phyloP scores from a whole-genome alignment of 2,113 vertebrate genomes.

The Cynoglossus semilaevis region DNA sequence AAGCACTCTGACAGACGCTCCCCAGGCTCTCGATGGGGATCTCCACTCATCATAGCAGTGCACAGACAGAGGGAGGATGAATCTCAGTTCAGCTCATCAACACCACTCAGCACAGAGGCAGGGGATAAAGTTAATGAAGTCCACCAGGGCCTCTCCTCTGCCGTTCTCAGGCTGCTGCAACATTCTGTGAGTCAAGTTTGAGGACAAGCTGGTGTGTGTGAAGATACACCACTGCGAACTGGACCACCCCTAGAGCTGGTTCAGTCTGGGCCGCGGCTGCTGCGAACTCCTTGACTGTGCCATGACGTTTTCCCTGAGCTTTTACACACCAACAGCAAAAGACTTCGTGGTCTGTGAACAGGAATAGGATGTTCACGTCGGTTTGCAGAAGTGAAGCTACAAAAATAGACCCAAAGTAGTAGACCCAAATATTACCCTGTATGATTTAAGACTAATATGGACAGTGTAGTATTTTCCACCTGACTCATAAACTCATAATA shows the following conservation, averaged over 20 bases:
- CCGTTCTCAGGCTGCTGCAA: constrained; percentile 15
- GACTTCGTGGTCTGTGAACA: too few species aligned
- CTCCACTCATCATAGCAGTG: constrained; percentile 53
- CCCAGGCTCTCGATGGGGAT: constrained; percentile 53
- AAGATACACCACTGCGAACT: constrained; percentile 2
- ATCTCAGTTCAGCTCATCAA: constrained; percentile 49
- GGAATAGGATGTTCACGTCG: too few species aligned
- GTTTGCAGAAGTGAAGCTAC: too few species aligned
- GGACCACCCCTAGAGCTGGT: not conserved
- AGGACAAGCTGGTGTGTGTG: constrained; percentile 19
- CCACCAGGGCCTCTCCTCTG: constrained; percentile 43
- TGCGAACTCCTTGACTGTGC: not conserved
- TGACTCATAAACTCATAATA: too few species aligned
- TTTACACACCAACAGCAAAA: too few species aligned
- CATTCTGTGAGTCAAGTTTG: constrained; percentile 9
- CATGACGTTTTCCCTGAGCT: not conserved
- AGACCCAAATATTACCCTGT: too few species aligned
- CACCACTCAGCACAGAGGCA: constrained; percentile 35
- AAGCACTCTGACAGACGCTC: constrained; percentile 57
- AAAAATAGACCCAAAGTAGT: too few species aligned
- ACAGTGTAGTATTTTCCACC: too few species aligned
- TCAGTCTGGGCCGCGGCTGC: not conserved
- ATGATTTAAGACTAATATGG: too few species aligned
- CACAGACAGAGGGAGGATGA: constrained; percentile 32
- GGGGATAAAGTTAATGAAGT: constrained; percentile 56